Conservation (phyloP, 2,797 vertebrate genomes). For the Oceanodroma leucorhoa region DNA sequence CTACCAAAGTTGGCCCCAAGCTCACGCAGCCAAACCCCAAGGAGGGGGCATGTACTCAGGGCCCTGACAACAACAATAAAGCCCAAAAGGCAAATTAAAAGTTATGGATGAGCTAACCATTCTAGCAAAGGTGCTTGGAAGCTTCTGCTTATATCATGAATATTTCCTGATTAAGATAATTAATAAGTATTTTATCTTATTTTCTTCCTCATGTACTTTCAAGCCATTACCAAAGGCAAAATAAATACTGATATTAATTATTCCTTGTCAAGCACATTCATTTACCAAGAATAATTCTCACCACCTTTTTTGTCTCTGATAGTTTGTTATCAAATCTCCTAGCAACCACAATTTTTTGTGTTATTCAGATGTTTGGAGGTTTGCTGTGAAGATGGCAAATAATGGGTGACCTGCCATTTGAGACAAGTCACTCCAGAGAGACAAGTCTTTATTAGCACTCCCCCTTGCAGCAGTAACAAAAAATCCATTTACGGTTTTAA, state of each 20-base stretch:
- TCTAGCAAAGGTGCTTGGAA: neutral
- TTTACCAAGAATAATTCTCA: neutral
- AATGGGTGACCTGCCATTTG: neutral
- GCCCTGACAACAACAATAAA: neutral
- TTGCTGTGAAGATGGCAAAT: neutral
- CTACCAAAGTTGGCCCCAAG: neutral
- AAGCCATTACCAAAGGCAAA: neutral
- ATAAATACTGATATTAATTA: conserved; percentile 7
- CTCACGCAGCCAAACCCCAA: fast-evolving
- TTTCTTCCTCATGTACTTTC: neutral
- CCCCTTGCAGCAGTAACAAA: neutral
- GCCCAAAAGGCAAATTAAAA: neutral
- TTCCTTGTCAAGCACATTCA: neutral
- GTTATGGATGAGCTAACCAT: neutral
- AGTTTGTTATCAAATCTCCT: neutral
- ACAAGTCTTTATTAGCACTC: neutral
- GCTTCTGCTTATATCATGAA: neutral
- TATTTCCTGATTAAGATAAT: neutral
- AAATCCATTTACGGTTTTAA: neutral
- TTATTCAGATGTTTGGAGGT: neutral
- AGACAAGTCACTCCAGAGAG: neutral
- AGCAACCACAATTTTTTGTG: neutral
- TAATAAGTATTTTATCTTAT: neutral
- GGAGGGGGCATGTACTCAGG: fast-evolving
- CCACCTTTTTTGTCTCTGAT: neutral